phyloP scores from a whole-genome alignment of 2,797 vertebrate genomes.

The Luscinia megarhynchos region DNA sequence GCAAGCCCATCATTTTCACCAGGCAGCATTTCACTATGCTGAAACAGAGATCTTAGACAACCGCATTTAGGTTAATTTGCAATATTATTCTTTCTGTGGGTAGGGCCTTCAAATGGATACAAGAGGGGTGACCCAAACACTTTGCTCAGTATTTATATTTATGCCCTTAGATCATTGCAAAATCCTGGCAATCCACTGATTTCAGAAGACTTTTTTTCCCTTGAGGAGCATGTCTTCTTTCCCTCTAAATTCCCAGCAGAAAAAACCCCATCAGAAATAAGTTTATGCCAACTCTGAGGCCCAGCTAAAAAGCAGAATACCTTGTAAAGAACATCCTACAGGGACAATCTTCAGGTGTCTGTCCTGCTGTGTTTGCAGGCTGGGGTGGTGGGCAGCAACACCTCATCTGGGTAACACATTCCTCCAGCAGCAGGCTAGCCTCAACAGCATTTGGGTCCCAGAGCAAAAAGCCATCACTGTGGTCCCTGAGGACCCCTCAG shows the following conservation, averaged over 20 bases:
- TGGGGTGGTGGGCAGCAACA: not conserved
- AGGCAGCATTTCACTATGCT: not conserved
- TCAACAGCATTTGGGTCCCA: not conserved
- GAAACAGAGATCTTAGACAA: not conserved
- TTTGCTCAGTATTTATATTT: not conserved
- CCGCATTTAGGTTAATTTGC: not conserved
- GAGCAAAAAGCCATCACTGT: not conserved
- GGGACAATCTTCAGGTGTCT: too few relatives aligned
- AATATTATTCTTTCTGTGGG: not conserved
- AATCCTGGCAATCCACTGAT: not conserved
- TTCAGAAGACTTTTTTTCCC: not conserved
- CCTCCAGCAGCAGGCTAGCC: not conserved
- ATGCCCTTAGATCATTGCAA: not conserved
- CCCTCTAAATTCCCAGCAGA: not conserved
- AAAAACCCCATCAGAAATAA: not conserved
- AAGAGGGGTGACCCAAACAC: not conserved
- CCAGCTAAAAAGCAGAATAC: not conserved
- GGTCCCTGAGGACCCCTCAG: not conserved
- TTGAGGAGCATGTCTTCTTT: not conserved
- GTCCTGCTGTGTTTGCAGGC: too few relatives aligned
- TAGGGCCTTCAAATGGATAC: not conserved
- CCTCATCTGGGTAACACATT: rapidly evolving
- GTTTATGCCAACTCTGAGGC: not conserved
- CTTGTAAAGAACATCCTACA: not conserved
- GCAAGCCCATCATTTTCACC: not conserved